Conservation (phyloP, 2,797 vertebrate genomes). For the Esox lucius region DNA sequence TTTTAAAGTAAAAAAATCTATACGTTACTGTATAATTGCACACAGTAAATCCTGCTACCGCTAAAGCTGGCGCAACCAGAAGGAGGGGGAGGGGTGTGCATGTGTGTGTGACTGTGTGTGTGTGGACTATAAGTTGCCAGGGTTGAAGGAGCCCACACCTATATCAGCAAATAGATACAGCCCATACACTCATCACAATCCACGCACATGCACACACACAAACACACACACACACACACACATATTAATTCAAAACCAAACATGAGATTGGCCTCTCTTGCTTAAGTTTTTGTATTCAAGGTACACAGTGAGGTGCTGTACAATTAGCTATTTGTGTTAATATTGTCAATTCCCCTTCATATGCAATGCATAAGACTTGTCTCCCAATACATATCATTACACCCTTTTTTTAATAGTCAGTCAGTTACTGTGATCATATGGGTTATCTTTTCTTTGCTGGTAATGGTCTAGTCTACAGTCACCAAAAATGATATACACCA, state of each 20-base stretch:
- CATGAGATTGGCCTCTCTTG: background rate
- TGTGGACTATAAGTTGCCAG: background rate
- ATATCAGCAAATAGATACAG: background rate
- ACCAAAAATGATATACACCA: no score
- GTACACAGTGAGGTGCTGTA: background rate
- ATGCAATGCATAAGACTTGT: no score
- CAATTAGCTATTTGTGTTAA: background rate
- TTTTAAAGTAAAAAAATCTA: no score
- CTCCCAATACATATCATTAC: no score
- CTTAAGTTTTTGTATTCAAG: background rate
- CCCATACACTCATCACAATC: background rate
- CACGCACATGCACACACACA: background rate
- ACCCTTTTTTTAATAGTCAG: no score
- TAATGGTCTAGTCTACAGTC: no score
- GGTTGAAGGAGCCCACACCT: background rate
- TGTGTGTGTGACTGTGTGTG: slow-evolving; percentile 16
- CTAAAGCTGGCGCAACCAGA: no score
- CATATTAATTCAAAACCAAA: background rate
- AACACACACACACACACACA: background rate
- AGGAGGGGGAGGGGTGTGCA: slow-evolving; percentile 13
- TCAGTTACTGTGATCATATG: no score
- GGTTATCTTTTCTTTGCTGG: no score
- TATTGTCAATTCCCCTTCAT: no score
- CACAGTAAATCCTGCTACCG: background rate
- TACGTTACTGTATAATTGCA: no score